phyloP scores from a whole-genome alignment of 2,113 vertebrate species.

The Tachuris rubrigastra region DNA sequence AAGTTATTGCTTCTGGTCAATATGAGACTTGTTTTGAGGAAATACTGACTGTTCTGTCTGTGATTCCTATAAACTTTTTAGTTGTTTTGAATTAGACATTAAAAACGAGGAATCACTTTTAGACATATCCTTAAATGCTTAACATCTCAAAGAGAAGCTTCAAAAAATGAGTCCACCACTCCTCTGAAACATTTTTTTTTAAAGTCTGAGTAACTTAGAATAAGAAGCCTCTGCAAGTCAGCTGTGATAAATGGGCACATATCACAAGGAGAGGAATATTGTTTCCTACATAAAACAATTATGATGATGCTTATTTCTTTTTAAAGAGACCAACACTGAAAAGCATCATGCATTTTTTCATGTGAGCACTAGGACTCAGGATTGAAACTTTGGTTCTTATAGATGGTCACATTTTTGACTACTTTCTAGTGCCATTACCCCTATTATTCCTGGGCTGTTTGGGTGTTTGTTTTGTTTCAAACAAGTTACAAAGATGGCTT shows the following conservation, averaged over 20 bases:
- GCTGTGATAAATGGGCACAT: background rate
- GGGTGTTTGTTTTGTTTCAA: background rate
- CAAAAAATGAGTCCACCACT: background rate
- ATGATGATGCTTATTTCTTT: background rate
- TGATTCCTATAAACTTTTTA: background rate
- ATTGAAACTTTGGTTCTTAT: background rate
- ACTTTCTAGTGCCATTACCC: background rate
- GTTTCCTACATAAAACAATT: background rate
- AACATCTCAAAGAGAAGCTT: background rate
- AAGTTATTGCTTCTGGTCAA: background rate
- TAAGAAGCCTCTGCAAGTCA: background rate
- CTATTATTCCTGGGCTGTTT: background rate
- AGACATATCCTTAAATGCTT: background rate
- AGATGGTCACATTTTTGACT: background rate
- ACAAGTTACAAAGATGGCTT: conserved; percentile 58
- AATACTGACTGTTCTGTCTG: background rate
- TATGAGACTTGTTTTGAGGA: background rate
- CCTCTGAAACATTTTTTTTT: background rate
- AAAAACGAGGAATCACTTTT: background rate
- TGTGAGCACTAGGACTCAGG: background rate
- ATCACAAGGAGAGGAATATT: background rate
- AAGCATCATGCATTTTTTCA: background rate
- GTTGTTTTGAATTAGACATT: background rate
- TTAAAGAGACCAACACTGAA: background rate
- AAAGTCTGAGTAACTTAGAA: background rate